Evolutionary conservation across 2,888 invertebrate genomes (phyloP), one percentile per base, ranked within the genome.

Genomic region (Omphaloscelis lunosa): DNA sequence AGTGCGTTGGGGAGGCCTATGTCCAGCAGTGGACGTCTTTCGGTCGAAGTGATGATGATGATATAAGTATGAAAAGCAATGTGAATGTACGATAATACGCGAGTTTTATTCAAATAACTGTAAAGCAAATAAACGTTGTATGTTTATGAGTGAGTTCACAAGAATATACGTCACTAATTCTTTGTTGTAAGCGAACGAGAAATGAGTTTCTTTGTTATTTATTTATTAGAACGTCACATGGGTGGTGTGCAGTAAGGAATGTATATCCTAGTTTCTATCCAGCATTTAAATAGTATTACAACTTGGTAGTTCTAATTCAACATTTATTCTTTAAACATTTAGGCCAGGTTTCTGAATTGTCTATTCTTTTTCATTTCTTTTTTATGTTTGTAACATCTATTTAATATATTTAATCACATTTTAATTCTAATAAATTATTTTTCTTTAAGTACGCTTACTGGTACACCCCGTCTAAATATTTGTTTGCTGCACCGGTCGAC

Each of bases 221-320:
- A 68, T 72, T 61, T 65, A 58, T 72, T 53, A 15, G 15, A 29
- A 65, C 71, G 59, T 63, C 69, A 58, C 53, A 58, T 68, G 82
- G 67, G 82, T n/a, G 56, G 82, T 85, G 82, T 82, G 82, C 85
- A 85, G 27, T 34, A 0, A 34, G 81, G 84, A 84, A 79, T 79
- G 5, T 76, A 39, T 82, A 66, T 66, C 45, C 45, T 66, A 48
- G 34, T 27, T 39, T 58, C 45, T 6, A 39, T 11, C 39, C 0
- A n/a, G 48, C 17, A 29, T 29, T 48, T 23, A 39, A 48, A 59
- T 56, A 65, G 34, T 23, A 27, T 48, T 34, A 41, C 2, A 17
- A n/a, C 23, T 39, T 2, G 5, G 2, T 17, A 63, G n/a, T 8
- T 15, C n/a, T 5, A 39, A n/a, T 41, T n/a, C 63, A 11, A 29